These are phyloP conservation scores for Margarornis squamiger DNA, from an alignment of 2,797 vertebrate genomes.

Conservation along the genomic window DNA sequence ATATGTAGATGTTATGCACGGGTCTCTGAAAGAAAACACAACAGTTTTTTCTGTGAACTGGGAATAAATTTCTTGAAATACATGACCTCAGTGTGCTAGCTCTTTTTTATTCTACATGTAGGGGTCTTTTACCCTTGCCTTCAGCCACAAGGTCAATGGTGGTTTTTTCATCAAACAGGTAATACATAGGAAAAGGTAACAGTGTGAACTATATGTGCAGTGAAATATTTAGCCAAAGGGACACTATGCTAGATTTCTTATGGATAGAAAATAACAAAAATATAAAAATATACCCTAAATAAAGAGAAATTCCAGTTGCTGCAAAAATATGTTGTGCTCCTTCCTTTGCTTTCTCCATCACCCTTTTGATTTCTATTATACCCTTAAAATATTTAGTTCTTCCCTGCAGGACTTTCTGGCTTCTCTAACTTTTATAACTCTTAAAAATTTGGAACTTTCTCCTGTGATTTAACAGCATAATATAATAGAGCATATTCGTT, in stretches of 20 bases:
- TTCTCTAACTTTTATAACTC: neutral
- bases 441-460: neutral
- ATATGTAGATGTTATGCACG: neutral
- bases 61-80: neutral
- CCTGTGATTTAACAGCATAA: neutral
- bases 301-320: neutral
- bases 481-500: neutral
- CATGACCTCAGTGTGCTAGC: neutral
- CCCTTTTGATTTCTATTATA: neutral
- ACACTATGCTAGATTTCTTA: neutral
- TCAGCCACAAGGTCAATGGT: neutral
- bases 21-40: neutral
- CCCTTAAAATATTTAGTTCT: neutral
- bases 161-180: neutral
- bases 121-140: neutral
- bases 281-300: neutral
- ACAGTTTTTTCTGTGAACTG: neutral
- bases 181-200: neutral
- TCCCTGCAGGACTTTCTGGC: neutral
- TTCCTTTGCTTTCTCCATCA: neutral
- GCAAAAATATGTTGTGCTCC: neutral
- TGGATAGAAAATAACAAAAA: neutral
- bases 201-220: neutral
- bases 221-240: conserved; percentile 23
- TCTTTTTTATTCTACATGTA: neutral